Conservation (phyloP, 2,888 invertebrate genomes). For the Sceliomorpha sp. region DNA sequence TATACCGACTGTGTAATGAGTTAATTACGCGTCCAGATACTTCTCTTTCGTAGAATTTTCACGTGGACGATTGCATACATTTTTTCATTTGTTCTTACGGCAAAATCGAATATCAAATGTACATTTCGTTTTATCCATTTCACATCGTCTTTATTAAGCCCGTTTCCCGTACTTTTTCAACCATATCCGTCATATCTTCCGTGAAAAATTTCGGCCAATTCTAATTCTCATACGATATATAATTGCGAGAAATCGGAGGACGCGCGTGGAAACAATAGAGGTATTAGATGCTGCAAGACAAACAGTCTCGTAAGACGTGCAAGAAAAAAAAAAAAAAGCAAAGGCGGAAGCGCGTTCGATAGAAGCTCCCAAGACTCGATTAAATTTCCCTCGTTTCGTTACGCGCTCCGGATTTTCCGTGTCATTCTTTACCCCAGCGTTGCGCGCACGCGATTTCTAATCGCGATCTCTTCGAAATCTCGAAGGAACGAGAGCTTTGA, state of each 20-base stretch:
- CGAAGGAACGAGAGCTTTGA: not conserved
- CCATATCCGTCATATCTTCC: too few species aligned
- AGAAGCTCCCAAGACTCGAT: too few species aligned
- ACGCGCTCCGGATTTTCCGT: conserved; percentile 41
- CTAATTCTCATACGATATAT: too few species aligned
- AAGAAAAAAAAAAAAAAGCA: conserved; percentile 40
- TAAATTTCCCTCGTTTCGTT: conserved; percentile 34
- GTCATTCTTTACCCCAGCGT: conserved; percentile 20
- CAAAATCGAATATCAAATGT: too few species aligned
- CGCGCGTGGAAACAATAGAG: too few species aligned
- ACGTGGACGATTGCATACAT: not conserved
- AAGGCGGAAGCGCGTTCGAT: conserved; percentile 35
- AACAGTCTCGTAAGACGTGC: conserved; percentile 15
- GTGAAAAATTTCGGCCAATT: too few species aligned
- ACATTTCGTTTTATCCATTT: too few species aligned
- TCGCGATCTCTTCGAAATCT: not conserved
- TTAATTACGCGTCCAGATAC: conserved; percentile 23
- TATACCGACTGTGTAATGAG: conserved; percentile 32
- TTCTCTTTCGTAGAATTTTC: conserved; percentile 14
- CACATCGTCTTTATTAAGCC: too few species aligned
- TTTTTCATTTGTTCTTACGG: conserved; percentile 8
- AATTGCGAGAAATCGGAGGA: too few species aligned
- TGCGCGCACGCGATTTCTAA: conserved; percentile 23
- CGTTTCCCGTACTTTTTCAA: too few species aligned
- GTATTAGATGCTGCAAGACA: conserved; percentile 28